phyloP scores from a whole-genome alignment of 2,797 vertebrate genomes.

The Australoheros facetus region DNA sequence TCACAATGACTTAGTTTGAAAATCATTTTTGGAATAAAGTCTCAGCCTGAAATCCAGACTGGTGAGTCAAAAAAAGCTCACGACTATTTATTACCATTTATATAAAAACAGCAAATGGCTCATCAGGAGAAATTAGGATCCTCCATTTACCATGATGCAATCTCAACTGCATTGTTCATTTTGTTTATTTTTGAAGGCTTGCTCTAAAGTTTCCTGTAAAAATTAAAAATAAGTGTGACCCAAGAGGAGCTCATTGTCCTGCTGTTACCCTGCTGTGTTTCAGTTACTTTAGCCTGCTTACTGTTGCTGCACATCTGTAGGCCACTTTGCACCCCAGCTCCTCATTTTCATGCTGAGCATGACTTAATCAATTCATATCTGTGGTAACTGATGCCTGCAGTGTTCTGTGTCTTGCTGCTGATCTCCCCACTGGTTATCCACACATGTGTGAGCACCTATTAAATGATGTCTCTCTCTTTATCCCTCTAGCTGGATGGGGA shows the following conservation, averaged over 20 bases:
- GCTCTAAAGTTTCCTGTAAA: background rate
- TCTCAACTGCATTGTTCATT: background rate
- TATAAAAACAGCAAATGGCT: background rate
- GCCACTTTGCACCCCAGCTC: constrained; percentile 1
- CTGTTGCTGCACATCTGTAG: background rate
- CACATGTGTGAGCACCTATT: background rate
- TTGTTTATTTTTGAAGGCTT: background rate
- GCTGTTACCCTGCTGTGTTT: background rate
- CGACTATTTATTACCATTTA: background rate
- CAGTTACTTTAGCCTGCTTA: background rate
- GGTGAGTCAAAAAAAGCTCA: background rate
- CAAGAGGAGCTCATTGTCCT: background rate
- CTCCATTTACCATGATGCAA: background rate
- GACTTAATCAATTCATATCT: background rate
- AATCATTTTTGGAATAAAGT: background rate
- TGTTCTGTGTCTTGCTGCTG: background rate
- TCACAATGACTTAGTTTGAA: background rate
- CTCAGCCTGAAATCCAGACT: background rate
- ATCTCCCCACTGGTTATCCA: background rate
- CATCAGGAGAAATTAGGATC: background rate
- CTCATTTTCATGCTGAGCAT: background rate
- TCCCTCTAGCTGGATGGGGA: constrained; percentile 67
- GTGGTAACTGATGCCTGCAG: background rate
- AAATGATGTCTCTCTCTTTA: constrained; percentile 4
- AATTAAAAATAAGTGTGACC: background rate